Percentiles rank a stretch among this genome's conserved stretches.
These are phyloP conservation scores for Trachemys scripta DNA, from an alignment of 2,113 vertebrate species.

Conservation along the genomic window DNA sequence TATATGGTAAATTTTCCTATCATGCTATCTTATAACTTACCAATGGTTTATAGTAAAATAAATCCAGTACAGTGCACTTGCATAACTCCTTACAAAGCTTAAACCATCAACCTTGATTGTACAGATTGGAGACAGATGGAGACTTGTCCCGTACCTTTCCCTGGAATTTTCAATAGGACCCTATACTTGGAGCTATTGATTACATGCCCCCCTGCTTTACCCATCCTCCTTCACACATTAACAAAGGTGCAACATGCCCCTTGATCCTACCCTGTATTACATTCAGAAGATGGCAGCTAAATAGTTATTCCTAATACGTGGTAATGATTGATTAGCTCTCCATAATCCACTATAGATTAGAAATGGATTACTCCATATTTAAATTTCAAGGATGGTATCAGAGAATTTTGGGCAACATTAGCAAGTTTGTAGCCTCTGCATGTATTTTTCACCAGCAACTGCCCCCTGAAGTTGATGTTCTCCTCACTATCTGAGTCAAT, in stretches of 20 bases:
- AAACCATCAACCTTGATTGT: neutral
- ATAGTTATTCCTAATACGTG: neutral
- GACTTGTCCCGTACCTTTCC: too few species aligned
- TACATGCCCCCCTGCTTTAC: too few species aligned
- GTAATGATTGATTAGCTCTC: neutral
- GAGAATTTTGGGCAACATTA: neutral
- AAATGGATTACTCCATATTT: neutral
- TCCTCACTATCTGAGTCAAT: accelerated
- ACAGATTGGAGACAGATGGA: neutral
- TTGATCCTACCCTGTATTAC: too few species aligned
- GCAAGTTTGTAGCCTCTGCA: neutral
- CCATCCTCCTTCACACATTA: too few species aligned
- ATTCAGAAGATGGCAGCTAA: too few species aligned
- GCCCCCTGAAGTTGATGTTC: accelerated
- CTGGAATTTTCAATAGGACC: too few species aligned
- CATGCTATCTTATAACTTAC: neutral
- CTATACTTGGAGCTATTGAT: too few species aligned
- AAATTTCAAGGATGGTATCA: neutral
- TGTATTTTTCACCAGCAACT: neutral
- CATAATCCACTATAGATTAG: neutral
- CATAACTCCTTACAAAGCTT: neutral
- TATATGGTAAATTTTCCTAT: neutral
- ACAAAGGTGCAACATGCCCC: too few species aligned
- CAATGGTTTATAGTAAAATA: neutral
- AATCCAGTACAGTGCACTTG: neutral